These are phyloP conservation scores for Antechinus flavipes DNA, from an alignment of 2,113 vertebrate genomes.

Conservation along the genomic window DNA sequence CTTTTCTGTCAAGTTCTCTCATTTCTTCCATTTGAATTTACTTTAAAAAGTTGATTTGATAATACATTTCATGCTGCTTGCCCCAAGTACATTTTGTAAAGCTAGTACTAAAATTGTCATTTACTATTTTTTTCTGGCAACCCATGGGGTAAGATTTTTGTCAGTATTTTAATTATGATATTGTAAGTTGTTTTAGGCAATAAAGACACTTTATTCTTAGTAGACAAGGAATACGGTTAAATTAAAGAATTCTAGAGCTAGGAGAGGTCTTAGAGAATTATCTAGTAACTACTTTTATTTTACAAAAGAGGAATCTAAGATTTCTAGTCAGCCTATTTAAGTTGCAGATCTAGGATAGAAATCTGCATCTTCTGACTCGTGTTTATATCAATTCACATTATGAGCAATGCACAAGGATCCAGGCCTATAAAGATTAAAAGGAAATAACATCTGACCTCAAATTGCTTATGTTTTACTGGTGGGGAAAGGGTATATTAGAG, in stretches of 20 bases:
- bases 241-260: not conserved
- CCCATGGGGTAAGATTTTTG: not conserved
- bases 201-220: not conserved
- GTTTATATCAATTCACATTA: not conserved
- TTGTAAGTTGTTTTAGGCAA: not conserved
- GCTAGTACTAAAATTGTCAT: not conserved
- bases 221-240: not conserved
- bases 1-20: not conserved
- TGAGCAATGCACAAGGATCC: not conserved
- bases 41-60: not conserved
- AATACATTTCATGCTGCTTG: not conserved
- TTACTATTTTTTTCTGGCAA: not conserved
- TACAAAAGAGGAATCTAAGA: not conserved
- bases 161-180: not conserved
- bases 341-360: not conserved
- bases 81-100: not conserved
- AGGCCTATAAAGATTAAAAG: not conserved
- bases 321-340: not conserved
- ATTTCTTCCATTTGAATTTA: not conserved
- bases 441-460: not conserved
- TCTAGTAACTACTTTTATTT: not conserved
- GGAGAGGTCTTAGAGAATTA: not conserved
- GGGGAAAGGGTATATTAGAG: not conserved
- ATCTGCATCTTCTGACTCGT: not conserved
- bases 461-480: not conserved